Conservation (phyloP, 2,797 vertebrate genomes). For the Sylvilagus floridanus region DNA sequence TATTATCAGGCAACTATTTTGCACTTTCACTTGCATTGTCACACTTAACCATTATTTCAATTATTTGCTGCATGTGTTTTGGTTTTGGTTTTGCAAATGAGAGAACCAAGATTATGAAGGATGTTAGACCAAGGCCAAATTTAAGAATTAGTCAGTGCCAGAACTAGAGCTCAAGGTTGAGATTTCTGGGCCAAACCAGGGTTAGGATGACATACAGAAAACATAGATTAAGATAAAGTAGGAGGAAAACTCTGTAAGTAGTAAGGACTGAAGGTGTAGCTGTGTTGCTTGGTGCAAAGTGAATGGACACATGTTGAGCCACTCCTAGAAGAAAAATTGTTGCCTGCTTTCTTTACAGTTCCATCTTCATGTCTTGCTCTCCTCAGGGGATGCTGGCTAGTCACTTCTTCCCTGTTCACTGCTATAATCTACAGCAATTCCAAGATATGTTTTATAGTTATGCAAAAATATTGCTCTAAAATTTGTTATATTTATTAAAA, state of each 20-base stretch:
- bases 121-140: neutral
- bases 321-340: neutral
- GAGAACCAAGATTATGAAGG: neutral
- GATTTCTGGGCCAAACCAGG: neutral
- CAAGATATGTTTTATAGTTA: neutral
- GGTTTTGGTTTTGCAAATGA: neutral
- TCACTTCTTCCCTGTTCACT: neutral
- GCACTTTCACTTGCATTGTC: neutral
- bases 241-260: neutral
- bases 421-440: neutral
- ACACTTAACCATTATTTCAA: neutral
- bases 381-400: neutral
- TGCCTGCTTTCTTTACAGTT: neutral
- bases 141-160: neutral
- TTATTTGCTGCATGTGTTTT: neutral
- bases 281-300: rapidly evolving
- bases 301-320: rapidly evolving
- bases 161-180: neutral
- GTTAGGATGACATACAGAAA: neutral
- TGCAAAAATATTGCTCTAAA: neutral
- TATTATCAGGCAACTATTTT: neutral
- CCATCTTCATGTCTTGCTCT: rapidly evolving
- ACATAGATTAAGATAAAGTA: neutral
- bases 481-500: neutral
- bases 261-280: neutral